phyloP scores from a whole-genome alignment of 2,888 invertebrate species.

The Carpatolechia fugitivella region DNA sequence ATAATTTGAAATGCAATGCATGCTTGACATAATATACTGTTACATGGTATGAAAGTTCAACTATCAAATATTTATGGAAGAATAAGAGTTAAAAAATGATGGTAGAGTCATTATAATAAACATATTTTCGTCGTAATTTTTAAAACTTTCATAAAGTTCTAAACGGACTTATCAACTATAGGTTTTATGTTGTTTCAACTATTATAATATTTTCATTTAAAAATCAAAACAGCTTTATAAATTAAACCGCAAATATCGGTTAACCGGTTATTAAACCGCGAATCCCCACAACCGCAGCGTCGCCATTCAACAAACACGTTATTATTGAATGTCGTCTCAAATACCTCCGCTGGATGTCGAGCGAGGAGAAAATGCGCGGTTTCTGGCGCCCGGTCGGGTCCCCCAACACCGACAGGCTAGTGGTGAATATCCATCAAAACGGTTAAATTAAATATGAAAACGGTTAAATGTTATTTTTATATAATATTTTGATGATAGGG shows the following conservation, averaged over 20 bases:
- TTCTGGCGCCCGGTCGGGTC: conserved; percentile 69
- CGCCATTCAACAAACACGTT: conserved; percentile 16
- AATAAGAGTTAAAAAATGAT: too few relatives aligned
- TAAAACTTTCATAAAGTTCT: too few relatives aligned
- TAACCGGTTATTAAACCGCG: background rate
- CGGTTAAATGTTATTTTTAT: background rate
- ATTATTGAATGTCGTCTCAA: conserved; percentile 10
- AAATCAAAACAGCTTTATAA: too few relatives aligned
- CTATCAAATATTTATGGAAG: too few relatives aligned
- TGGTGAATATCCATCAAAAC: conserved; percentile 29
- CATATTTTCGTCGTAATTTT: too few relatives aligned
- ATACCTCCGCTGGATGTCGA: conserved; percentile 76
- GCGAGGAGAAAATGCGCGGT: conserved; percentile 74
- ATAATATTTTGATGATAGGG: background rate
- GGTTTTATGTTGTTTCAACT: too few relatives aligned
- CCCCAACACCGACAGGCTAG: conserved; percentile 72
- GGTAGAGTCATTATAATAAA: too few relatives aligned
- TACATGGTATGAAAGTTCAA: too few relatives aligned
- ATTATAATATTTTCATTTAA: too few relatives aligned
- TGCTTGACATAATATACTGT: too few relatives aligned
- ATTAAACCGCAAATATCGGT: background rate
- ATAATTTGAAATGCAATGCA: too few relatives aligned
- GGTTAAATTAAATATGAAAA: background rate
- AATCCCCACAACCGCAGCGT: conserved; percentile 29
- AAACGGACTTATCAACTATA: too few relatives aligned